phyloP scores from a whole-genome alignment of 2,888 invertebrate species.

The Alloscopus bannaensis region DNA sequence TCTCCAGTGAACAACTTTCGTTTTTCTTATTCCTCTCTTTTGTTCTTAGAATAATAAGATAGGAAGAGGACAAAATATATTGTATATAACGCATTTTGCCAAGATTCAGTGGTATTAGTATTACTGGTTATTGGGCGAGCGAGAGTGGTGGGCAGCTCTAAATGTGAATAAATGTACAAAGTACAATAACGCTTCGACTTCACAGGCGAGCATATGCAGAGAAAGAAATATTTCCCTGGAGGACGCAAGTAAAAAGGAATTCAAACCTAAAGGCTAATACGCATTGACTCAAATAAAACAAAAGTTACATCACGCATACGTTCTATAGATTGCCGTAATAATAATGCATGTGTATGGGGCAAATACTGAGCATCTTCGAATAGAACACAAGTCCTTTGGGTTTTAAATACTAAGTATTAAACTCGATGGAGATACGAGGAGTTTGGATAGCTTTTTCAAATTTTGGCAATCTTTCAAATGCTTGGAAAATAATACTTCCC shows the following conservation, averaged over 20 bases:
- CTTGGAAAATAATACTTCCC: constrained; percentile 51
- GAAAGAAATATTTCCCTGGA: constrained; percentile 5
- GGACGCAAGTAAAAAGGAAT: not conserved
- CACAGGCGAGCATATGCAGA: not conserved
- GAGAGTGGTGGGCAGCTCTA: no score
- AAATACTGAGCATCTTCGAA: not conserved
- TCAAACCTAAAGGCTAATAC: constrained; percentile 1
- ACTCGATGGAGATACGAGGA: constrained; percentile 24
- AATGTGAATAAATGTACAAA: not conserved
- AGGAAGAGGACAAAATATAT: no score
- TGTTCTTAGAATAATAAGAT: no score
- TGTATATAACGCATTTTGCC: no score
- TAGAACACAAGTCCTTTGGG: not conserved
- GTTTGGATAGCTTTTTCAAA: no score
- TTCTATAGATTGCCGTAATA: no score
- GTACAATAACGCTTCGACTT: not conserved
- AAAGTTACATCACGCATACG: no score
- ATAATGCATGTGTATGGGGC: no score
- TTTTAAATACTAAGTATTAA: constrained; percentile 6
- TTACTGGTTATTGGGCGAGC: no score
- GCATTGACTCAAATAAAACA: not conserved
- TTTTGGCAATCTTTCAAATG: constrained; percentile 59
- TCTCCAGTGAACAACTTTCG: constrained; percentile 6
- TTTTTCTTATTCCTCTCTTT: no score
- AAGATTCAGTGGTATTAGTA: no score